Percentiles rank a stretch among this genome's conserved stretches.
Evolutionary conservation across 2,113 vertebrate species (phyloP).

Genomic region (Hippocampus barbouri): DNA sequence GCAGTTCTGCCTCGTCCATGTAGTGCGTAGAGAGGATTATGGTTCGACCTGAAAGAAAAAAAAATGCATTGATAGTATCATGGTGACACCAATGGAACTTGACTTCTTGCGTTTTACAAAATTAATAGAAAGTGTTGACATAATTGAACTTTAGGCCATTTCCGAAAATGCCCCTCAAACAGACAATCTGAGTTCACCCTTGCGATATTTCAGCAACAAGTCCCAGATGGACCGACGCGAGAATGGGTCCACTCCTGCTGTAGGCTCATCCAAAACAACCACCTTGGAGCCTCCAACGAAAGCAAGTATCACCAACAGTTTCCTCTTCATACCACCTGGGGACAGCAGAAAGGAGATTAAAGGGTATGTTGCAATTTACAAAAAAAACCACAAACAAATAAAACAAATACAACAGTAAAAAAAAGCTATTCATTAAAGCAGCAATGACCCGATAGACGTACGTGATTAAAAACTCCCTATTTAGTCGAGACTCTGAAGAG

Average conservation of each 20-base stretch:
- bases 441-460: no score
- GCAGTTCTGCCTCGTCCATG: slow-evolving; percentile 88
- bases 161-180: no score
- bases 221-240: slow-evolving; percentile 89
- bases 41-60: slow-evolving; percentile 75
- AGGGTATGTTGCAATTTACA: background rate
- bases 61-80: background rate
- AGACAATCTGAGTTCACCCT: slow-evolving; percentile 64
- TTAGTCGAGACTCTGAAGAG: no score
- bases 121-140: no score
- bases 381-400: no score
- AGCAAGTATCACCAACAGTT: slow-evolving; percentile 89
- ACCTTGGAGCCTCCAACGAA: slow-evolving; percentile 87
- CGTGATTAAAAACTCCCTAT: no score
- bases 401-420: no score
- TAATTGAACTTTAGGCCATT: no score
- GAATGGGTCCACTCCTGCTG: slow-evolving; percentile 84
- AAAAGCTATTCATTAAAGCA: no score
- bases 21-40: slow-evolving; percentile 92
- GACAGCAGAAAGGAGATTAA: background rate
- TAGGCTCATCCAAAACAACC: slow-evolving; percentile 86
- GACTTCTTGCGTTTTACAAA: no score
- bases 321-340: slow-evolving; percentile 86
- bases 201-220: slow-evolving; percentile 85
- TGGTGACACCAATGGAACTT: no score